phyloP scores from a whole-genome alignment of 2,888 invertebrate genomes.

The Ornithoptera priamus region DNA sequence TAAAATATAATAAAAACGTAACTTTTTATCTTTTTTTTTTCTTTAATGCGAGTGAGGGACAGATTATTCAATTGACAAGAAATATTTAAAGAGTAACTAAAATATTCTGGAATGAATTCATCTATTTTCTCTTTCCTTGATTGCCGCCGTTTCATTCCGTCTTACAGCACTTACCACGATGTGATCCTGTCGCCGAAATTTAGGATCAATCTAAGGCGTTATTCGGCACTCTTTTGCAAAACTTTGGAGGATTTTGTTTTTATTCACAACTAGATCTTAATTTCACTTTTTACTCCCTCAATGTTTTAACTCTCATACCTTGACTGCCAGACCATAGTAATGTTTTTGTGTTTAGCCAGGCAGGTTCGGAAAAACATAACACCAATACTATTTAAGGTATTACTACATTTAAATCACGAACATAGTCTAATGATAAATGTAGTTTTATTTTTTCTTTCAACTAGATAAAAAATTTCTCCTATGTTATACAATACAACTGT shows the following conservation, averaged over 20 bases:
- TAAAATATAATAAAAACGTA: neutral
- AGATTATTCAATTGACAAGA: constrained; percentile 58
- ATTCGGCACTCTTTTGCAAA: constrained; percentile 48
- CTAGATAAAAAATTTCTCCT: too few species aligned
- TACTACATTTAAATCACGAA: too few species aligned
- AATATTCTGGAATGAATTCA: constrained; percentile 70
- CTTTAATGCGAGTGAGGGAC: constrained; percentile 43
- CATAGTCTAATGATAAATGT: too few species aligned
- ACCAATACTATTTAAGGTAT: too few species aligned
- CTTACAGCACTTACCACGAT: constrained; percentile 61
- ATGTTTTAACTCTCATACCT: too few species aligned
- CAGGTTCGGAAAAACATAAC: too few species aligned
- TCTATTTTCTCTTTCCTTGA: constrained; percentile 66
- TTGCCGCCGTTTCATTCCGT: constrained; percentile 61
- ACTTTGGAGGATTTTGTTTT: neutral
- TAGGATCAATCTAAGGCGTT: constrained; percentile 68
- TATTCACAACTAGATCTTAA: too few species aligned
- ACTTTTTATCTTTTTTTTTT: constrained; percentile 41
- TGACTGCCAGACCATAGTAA: too few species aligned
- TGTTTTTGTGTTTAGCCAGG: too few species aligned
- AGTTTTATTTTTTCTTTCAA: too few species aligned
- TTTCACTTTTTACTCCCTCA: too few species aligned
- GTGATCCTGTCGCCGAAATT: constrained; percentile 65
- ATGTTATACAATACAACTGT: too few species aligned
- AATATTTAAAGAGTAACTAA: constrained; percentile 63